These are phyloP conservation scores for Drosophila lacteicornis DNA, from an alignment of 1,140 invertebrate species.

Conservation along the genomic window DNA sequence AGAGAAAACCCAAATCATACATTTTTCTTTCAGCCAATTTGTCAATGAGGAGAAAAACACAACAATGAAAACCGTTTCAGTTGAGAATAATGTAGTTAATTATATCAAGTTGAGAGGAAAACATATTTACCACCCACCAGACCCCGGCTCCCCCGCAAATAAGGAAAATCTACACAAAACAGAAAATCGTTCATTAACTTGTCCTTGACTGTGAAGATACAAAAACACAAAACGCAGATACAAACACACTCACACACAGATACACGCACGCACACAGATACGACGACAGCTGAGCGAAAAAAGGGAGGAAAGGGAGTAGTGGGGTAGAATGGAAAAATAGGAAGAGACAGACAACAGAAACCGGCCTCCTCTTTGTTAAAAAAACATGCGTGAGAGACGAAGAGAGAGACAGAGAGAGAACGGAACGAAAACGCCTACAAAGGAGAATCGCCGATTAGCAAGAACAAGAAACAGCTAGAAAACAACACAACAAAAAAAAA, in stretches of 20 bases:
- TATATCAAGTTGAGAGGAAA: conserved; percentile 14
- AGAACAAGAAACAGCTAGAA: conserved; percentile 36
- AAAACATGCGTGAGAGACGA: conserved; percentile 70
- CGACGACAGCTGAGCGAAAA: background rate
- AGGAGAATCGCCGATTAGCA: conserved; percentile 35
- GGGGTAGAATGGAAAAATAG: conserved; percentile 24
- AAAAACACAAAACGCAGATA: conserved; percentile 43
- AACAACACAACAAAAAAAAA: conserved; percentile 44
- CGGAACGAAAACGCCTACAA: conserved; percentile 48
- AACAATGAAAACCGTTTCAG: conserved; percentile 3
- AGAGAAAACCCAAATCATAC: conserved; percentile 13
- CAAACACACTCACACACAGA: conserved; percentile 17
- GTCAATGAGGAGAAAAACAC: conserved; percentile 20
- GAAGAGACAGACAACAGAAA: conserved; percentile 46
- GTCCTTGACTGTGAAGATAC: conserved; percentile 77
- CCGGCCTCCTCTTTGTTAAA: conserved; percentile 64
- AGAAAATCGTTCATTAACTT: conserved; percentile 77
- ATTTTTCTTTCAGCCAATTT: background rate
- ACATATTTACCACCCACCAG: conserved; percentile 15
- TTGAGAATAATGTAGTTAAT: conserved; percentile 21
- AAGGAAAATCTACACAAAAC: conserved; percentile 52
- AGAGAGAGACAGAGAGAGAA: conserved; percentile 35
- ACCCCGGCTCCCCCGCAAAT: background rate
- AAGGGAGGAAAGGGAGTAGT: background rate
- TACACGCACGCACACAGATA: conserved; percentile 5